Percentiles rank a stretch among this genome's conserved stretches.
phyloP scores from a whole-genome alignment of 2,113 vertebrate genomes.

The Ictalurus furcatus region DNA sequence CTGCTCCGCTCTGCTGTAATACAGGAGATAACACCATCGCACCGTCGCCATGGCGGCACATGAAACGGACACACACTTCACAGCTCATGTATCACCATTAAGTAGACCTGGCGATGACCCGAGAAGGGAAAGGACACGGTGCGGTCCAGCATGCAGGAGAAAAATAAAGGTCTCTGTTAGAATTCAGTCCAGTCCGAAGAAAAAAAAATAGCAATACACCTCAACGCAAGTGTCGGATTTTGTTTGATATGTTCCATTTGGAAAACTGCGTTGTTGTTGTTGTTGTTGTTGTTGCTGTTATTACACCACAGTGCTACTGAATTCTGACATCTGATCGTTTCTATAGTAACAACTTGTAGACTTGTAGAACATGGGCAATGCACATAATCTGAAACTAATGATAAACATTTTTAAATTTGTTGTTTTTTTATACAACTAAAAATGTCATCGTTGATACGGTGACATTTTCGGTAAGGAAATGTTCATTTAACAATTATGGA shows the following conservation, averaged over 20 bases:
- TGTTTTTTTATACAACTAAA: no score
- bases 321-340: neutral
- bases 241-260: neutral
- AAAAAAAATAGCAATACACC: neutral
- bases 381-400: neutral
- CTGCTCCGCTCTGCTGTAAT: neutral
- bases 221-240: neutral
- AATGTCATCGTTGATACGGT: no score
- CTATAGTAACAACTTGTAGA: neutral
- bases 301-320: neutral
- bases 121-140: neutral
- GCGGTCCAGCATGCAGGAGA: neutral
- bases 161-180: neutral
- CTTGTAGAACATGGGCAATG: neutral
- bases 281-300: neutral
- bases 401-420: neutral
- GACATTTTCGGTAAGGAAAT: no score
- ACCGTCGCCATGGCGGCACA: slow-evolving; percentile 13
- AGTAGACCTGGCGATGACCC: neutral
- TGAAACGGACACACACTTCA: slow-evolving; percentile 9
- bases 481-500: neutral
- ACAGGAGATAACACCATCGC: slow-evolving; percentile 17
- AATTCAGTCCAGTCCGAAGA: neutral
- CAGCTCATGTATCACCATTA: slow-evolving; percentile 34
- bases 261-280: neutral